Evolutionary conservation across 92 coral and sea anemone species (phyloP).

Genomic region (Montipora capitata): DNA sequence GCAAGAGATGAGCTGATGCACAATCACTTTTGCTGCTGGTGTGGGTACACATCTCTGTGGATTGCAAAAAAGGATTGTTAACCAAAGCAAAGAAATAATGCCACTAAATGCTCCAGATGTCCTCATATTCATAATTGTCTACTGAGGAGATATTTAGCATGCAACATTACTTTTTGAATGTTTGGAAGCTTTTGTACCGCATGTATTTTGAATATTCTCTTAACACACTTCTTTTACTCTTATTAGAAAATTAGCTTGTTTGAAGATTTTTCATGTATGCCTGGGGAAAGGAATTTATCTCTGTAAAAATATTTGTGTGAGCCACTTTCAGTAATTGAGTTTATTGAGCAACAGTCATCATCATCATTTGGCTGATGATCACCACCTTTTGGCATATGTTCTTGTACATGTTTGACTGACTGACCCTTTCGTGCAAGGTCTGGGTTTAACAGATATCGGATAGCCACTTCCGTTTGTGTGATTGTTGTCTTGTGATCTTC

Average conservation of each 20-base stretch:
- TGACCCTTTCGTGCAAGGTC: too few species aligned
- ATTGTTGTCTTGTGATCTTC: too few species aligned
- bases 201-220: too few species aligned
- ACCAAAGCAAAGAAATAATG: neutral
- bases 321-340: too few species aligned
- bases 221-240: too few species aligned
- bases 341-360: neutral
- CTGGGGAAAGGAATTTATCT: too few species aligned
- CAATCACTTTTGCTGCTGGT: constrained; percentile 5
- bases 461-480: too few species aligned
- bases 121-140: neutral
- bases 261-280: too few species aligned
- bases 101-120: neutral
- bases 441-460: too few species aligned
- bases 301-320: too few species aligned
- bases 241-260: too few species aligned
- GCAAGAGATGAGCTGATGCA: neutral
- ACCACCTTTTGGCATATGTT: constrained; percentile 9
- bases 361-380: constrained; percentile 8
- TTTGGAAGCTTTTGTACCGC: too few species aligned
- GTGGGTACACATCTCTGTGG: constrained; percentile 12
- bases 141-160: neutral
- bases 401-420: neutral
- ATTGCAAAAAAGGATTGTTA: neutral
- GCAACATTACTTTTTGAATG: neutral